These are phyloP conservation scores for Acheta domesticus DNA, from an alignment of 2,888 invertebrate species.

Conservation along the genomic window DNA sequence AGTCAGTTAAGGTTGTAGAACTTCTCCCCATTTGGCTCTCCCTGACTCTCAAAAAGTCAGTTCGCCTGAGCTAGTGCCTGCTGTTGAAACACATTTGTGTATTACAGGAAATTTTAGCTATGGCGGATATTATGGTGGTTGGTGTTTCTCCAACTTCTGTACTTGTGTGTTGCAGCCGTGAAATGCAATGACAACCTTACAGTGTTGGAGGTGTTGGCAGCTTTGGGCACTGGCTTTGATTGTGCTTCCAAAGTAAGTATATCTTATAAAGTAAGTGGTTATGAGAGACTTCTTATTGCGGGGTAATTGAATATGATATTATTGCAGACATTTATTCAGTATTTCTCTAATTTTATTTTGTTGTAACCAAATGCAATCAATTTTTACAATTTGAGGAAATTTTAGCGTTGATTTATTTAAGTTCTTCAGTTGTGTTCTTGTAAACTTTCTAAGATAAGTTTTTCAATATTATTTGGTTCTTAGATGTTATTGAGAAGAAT, in stretches of 20 bases:
- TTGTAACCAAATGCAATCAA: too few species aligned
- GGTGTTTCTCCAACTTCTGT: conserved; percentile 18
- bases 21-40: neutral
- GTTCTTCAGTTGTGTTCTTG: neutral
- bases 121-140: conserved; percentile 11
- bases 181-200: conserved; percentile 92
- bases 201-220: conserved; percentile 79
- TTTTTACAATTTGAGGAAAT: neutral
- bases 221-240: conserved; percentile 90
- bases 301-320: too few species aligned
- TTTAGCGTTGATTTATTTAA: neutral
- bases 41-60: neutral
- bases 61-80: too few species aligned
- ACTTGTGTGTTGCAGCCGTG: conserved; percentile 63
- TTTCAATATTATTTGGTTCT: neutral
- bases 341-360: neutral
- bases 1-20: neutral
- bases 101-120: neutral
- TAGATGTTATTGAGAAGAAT: neutral
- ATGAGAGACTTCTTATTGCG: too few species aligned
- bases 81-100: too few species aligned
- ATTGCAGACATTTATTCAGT: neutral
- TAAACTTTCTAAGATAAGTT: neutral
- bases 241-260: conserved; percentile 82
- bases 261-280: too few species aligned